Conservation (phyloP, 2,113 vertebrate species). For the Pycnonotus jocosus region DNA sequence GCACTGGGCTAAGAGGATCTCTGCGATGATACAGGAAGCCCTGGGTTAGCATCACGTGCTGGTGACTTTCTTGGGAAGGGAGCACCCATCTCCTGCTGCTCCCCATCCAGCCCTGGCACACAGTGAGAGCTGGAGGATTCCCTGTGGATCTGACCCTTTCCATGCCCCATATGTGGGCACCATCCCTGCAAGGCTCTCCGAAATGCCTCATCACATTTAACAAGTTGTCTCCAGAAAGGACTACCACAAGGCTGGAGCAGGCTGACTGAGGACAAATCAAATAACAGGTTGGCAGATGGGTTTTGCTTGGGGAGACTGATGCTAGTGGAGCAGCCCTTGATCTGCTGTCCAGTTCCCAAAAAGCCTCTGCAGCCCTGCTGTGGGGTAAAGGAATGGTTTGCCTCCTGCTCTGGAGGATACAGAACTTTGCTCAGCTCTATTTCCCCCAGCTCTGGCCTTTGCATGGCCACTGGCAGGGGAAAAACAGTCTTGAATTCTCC, state of each 20-base stretch:
- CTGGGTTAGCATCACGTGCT: not conserved
- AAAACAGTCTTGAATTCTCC: not conserved
- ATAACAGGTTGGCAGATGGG: not conserved
- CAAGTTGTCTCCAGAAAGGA: not conserved
- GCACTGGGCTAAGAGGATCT: slow-evolving; percentile 49
- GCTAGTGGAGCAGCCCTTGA: not conserved
- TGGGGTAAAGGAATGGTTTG: not conserved
- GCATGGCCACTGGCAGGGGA: rapidly evolving
- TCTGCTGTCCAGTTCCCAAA: not conserved
- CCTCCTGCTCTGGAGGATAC: not conserved
- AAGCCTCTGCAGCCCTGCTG: not conserved
- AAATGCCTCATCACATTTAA: not conserved
- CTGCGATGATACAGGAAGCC: not conserved
- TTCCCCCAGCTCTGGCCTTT: not conserved
- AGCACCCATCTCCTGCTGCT: not conserved
- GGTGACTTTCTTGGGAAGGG: not conserved
- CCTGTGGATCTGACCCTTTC: not conserved
- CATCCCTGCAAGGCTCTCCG: not conserved
- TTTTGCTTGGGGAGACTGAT: not conserved
- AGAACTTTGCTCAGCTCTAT: not conserved
- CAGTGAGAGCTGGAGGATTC: not conserved
- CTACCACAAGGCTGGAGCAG: rapidly evolving
- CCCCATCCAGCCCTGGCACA: not conserved
- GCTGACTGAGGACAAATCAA: not conserved
- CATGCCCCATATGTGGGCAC: rapidly evolving